Evolutionary conservation across 2,888 invertebrate genomes (phyloP).

Genomic region (Timema podura): DNA sequence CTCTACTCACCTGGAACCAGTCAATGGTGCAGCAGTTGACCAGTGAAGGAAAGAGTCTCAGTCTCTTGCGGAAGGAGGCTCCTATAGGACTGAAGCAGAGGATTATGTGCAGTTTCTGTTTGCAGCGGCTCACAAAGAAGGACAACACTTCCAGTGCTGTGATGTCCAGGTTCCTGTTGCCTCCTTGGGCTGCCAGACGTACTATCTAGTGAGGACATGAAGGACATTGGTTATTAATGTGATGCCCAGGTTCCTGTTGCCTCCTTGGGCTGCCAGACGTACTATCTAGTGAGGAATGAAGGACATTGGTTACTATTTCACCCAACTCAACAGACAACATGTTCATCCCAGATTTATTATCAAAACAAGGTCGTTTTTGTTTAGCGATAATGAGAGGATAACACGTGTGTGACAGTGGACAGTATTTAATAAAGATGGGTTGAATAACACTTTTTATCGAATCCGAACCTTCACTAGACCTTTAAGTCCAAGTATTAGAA

Average conservation of each 20-base stretch:
- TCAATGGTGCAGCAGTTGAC: slow-evolving; percentile 88
- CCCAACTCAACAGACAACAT: too few relatives aligned
- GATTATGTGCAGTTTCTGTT: slow-evolving; percentile 75
- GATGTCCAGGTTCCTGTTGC: slow-evolving; percentile 76
- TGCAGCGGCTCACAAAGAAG: slow-evolving; percentile 73
- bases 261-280: slow-evolving; percentile 66
- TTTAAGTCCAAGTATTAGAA: too few relatives aligned
- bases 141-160: slow-evolving; percentile 67
- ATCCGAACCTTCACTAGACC: too few relatives aligned
- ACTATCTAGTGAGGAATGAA: slow-evolving; percentile 54
- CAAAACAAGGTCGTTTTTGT: too few relatives aligned
- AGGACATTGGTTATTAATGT: too few relatives aligned
- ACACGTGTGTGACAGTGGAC: too few relatives aligned
- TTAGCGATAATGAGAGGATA: too few relatives aligned
- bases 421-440: too few relatives aligned
- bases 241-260: slow-evolving; percentile 78
- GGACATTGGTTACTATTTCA: too few relatives aligned
- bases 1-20: slow-evolving; percentile 74
- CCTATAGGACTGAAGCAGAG: slow-evolving; percentile 85
- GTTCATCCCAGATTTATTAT: neutral
- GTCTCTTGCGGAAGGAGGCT: slow-evolving; percentile 68
- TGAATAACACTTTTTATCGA: too few relatives aligned
- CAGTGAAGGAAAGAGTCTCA: slow-evolving; percentile 76
- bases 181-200: slow-evolving; percentile 66
- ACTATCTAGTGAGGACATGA: slow-evolving; percentile 54